A percentile compares a stretch with the other conserved stretches of the same genome.
Evolutionary conservation across 2,888 invertebrate species (phyloP).

Genomic region (Lamproptera curius): DNA sequence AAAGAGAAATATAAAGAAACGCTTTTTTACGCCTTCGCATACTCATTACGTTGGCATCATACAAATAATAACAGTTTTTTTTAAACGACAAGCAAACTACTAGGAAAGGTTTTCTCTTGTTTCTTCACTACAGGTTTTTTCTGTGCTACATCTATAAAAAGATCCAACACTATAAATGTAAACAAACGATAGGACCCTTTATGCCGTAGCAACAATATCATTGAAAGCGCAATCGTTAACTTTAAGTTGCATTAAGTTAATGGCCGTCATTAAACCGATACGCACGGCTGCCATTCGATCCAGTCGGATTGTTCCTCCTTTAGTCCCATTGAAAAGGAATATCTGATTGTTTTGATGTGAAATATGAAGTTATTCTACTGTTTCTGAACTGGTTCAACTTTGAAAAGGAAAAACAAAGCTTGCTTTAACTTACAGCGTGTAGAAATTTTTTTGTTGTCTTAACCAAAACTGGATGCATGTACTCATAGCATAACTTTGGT

Average conservation of each 20-base stretch:
- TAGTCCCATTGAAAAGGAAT: background rate
- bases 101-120: background rate
- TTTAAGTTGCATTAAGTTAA: conserved; percentile 1
- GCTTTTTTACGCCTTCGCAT: background rate
- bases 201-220: background rate
- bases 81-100: background rate
- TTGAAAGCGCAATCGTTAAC: background rate
- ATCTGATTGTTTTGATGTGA: too few species aligned
- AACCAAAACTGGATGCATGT: too few species aligned
- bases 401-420: too few species aligned
- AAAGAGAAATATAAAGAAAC: background rate
- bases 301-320: background rate
- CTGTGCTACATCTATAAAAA: background rate
- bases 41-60: too few species aligned
- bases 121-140: background rate
- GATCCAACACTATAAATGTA: background rate
- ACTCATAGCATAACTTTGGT: too few species aligned
- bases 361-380: too few species aligned
- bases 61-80: background rate
- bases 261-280: background rate
- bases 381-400: too few species aligned
- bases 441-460: too few species aligned
- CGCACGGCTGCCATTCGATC: background rate
- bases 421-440: too few species aligned
- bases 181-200: background rate